Percentiles rank a stretch among this genome's conserved stretches.
Conservation (phyloP, 2,888 invertebrate genomes). For the Listrodromus nycthemerus region DNA sequence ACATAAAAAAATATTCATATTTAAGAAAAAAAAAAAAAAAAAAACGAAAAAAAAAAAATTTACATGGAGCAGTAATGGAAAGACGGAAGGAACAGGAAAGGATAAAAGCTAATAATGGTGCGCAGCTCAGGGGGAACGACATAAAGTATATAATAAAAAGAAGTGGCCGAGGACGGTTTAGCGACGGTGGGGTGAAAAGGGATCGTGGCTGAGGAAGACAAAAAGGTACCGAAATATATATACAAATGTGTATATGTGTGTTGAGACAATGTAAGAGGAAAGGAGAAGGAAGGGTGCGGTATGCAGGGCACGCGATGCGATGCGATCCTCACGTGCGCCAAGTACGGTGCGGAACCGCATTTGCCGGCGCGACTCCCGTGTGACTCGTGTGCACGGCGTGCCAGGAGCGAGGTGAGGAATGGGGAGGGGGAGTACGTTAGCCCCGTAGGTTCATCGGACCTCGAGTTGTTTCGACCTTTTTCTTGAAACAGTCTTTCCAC, state of each 20-base stretch:
- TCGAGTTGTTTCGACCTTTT: conserved; percentile 52
- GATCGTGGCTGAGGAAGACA: conserved; percentile 45
- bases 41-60: background rate
- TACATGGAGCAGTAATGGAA: background rate
- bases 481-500: conserved; percentile 51
- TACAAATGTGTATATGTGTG: background rate
- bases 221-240: conserved; percentile 52
- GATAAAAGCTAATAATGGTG: background rate
- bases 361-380: conserved; percentile 40
- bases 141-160: conserved; percentile 12
- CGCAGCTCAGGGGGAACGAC: conserved; percentile 6
- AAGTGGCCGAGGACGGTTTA: conserved; percentile 19
- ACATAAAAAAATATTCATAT: background rate
- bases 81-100: background rate
- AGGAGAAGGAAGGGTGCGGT: conserved; percentile 72
- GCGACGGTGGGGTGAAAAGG: conserved; percentile 36
- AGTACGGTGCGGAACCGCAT: conserved; percentile 76
- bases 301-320: conserved; percentile 81
- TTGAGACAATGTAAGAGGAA: conserved; percentile 60
- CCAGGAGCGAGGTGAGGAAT: conserved; percentile 15
- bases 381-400: conserved; percentile 41
- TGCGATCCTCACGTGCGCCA: conserved; percentile 79
- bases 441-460: conserved; percentile 83
- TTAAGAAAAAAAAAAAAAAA: conserved; percentile 13
- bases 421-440: conserved; percentile 77